A percentile compares a stretch with the other conserved stretches of the same genome.
These are phyloP conservation scores for Ceriagrion tenellum DNA, from an alignment of 2,888 invertebrate species.

Conservation along the genomic window DNA sequence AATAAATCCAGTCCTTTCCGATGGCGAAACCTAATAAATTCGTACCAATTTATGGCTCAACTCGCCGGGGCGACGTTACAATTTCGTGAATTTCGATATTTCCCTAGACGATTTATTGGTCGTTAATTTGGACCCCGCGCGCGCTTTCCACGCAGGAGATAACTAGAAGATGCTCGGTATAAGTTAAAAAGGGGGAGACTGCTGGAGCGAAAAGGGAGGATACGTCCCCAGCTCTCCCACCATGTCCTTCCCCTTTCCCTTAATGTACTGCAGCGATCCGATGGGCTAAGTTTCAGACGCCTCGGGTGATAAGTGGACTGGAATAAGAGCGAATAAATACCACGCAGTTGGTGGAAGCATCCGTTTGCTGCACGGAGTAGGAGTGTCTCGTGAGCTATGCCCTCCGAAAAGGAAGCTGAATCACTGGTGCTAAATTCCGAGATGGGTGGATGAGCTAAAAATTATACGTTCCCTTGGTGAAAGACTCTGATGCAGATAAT, in stretches of 20 bases:
- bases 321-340: slow-evolving; percentile 34
- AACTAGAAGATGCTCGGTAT: slow-evolving; percentile 32
- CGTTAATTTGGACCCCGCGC: slow-evolving; percentile 29
- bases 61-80: neutral
- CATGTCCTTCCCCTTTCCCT: neutral
- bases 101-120: slow-evolving; percentile 48
- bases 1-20: slow-evolving; percentile 13
- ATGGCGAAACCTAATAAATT: slow-evolving; percentile 52
- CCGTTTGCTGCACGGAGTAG: neutral
- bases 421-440: neutral
- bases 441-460: neutral
- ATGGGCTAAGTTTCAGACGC: slow-evolving; percentile 51
- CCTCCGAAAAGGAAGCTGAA: neutral
- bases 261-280: slow-evolving; percentile 46
- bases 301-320: slow-evolving; percentile 46
- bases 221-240: neutral
- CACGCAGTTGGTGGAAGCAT: slow-evolving; percentile 1
- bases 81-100: slow-evolving; percentile 57
- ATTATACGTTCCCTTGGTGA: neutral
- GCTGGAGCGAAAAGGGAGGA: neutral
- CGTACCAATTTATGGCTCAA: slow-evolving; percentile 32
- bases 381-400: neutral
- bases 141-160: slow-evolving; percentile 15
- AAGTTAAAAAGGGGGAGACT: slow-evolving; percentile 12
- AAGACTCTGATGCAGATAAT: neutral